Evolutionary conservation across 2,888 invertebrate genomes (phyloP), one percentile per base, ranked within the genome.

Genomic region (Ellobium chinense): DNA sequence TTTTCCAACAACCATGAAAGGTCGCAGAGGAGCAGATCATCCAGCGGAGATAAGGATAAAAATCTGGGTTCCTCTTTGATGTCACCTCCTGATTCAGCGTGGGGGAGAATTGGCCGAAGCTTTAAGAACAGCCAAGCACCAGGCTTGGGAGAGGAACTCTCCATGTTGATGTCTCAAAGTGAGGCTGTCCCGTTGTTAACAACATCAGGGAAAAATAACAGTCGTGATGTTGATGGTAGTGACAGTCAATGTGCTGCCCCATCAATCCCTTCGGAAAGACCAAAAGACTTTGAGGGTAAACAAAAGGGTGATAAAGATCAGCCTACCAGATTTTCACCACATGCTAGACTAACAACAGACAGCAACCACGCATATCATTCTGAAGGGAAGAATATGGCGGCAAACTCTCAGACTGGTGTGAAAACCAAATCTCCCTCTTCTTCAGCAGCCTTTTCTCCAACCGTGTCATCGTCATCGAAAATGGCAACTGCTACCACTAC

Each of bases 11-110:
- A 14, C 31, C 70, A 46, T 31, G 70, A 72, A 24, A 69, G 69
- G 34, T 78, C 66, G 58, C 69, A 39, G 39, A 34, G 63, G 39
- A 68, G 58, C 60, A 36, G 78, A 46, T 72, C 78, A n/a, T 72
- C 72, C 21, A 78, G 78, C 46, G 78, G 78, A 18, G 78, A 78
- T 5, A 65, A 37, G 34, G 65, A 78, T 9, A 68, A 46, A 46
- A 27, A 0, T 14, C 21, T 56, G 36, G 34, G 70, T 7, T 56
- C 54, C 31, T 56, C 31, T 54, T 60, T 73, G 9, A 27, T n/a
- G 1, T 63, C 66, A 12, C 56, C 76, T 31, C 56, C 76, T 34
- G 65, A 65, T 7, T 76, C 76, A 29, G 76, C 76, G 1, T 76
- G 76, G 76, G 76, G 76, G 12, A 76, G 34, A 31, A 76, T 76